These are phyloP conservation scores for Erpornis zantholeuca DNA, from an alignment of 2,113 vertebrate species.

Conservation along the genomic window DNA sequence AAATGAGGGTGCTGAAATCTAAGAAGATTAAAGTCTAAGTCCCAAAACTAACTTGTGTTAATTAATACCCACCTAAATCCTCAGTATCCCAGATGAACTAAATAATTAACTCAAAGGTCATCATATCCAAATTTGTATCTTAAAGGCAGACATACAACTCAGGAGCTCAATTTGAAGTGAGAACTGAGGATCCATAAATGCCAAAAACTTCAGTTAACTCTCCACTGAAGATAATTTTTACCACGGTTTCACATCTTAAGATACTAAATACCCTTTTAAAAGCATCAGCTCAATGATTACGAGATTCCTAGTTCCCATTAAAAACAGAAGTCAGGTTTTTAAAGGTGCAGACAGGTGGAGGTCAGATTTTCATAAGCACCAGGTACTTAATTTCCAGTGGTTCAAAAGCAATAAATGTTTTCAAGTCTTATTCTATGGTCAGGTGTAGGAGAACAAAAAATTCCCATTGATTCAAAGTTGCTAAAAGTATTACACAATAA, in stretches of 20 bases:
- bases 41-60: background rate
- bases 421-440: background rate
- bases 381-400: background rate
- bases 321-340: background rate
- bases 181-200: background rate
- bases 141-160: background rate
- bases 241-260: background rate
- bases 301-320: background rate
- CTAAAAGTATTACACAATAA: background rate
- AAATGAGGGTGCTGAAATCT: background rate
- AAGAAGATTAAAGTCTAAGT: background rate
- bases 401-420: background rate
- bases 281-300: background rate
- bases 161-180: background rate
- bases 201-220: background rate
- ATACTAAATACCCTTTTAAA: background rate
- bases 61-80: background rate
- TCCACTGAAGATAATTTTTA: background rate
- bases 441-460: background rate
- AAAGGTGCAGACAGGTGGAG: background rate
- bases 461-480: background rate
- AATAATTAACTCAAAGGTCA: background rate
- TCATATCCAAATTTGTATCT: background rate
- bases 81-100: background rate
- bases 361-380: background rate